Percentiles rank a stretch among this genome's conserved stretches.
These are phyloP conservation scores for Scortum barcoo DNA, from an alignment of 2,113 vertebrate genomes.

Conservation along the genomic window DNA sequence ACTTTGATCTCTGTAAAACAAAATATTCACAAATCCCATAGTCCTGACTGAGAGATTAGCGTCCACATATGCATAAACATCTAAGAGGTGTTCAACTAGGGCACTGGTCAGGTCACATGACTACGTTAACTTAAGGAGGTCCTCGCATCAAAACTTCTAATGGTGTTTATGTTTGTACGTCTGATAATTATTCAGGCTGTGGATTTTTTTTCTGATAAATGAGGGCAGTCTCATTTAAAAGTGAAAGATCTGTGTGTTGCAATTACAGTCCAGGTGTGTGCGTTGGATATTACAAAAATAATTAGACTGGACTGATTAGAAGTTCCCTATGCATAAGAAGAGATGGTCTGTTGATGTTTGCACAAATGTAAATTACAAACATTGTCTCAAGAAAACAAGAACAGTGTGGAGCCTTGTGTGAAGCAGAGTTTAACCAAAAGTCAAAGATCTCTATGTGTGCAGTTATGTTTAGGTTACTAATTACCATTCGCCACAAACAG, in stretches of 20 bases:
- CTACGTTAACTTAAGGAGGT: slow-evolving; percentile 72
- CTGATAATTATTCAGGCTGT: slow-evolving; percentile 77
- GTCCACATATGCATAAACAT: slow-evolving; percentile 84
- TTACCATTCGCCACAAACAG: slow-evolving; percentile 59
- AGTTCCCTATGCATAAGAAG: slow-evolving; percentile 49
- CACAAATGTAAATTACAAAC: slow-evolving; percentile 56
- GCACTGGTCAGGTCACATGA: slow-evolving; percentile 84
- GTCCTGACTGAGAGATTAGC: slow-evolving; percentile 81
- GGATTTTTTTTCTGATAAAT: slow-evolving; percentile 76
- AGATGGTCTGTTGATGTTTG: slow-evolving; percentile 74
- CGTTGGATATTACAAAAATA: slow-evolving; percentile 70
- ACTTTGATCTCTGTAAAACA: slow-evolving; percentile 83
- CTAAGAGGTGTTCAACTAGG: slow-evolving; percentile 82
- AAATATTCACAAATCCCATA: slow-evolving; percentile 86
- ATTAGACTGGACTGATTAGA: slow-evolving; percentile 80
- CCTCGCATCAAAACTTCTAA: slow-evolving; percentile 77
- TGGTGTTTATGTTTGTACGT: slow-evolving; percentile 81
- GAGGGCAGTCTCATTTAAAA: slow-evolving; percentile 80
- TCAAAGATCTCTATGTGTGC: slow-evolving; percentile 50
- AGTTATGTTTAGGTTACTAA: slow-evolving; percentile 51
- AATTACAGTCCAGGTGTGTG: slow-evolving; percentile 67
- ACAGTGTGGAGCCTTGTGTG: slow-evolving; percentile 29
- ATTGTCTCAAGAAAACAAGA: slow-evolving; percentile 52
- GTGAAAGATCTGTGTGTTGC: slow-evolving; percentile 65
- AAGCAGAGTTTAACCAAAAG: slow-evolving; percentile 50